Evolutionary conservation across 2,888 invertebrate species (phyloP), one percentile per base, ranked within the genome.

Genomic region (Stenichneumon culpator): DNA sequence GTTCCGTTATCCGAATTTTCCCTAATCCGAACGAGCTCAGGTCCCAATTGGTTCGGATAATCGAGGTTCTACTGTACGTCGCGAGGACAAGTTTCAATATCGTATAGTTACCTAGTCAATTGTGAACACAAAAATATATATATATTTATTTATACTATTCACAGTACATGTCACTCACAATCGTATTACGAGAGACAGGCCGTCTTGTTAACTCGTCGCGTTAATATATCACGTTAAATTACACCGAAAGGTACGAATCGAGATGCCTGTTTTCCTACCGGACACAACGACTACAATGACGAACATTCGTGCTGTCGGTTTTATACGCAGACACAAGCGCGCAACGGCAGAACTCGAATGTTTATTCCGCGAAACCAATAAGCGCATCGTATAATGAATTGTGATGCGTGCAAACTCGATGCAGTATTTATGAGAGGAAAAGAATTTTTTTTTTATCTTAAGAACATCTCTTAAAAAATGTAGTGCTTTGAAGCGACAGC

Each of bases 121-220:
- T 54, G n/a, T 44, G 11, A 79, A 57, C 32, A 39, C 5, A 28
- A 81, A 65, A 54, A 67, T 60, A 69, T 78, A 44, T 81, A 60
- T 78, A 63, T 77, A 70, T 67, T 78, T 78, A 44, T 78, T 52
- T 9, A 68, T 57, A 50, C 70, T 74, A 77, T 77, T 67, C 52
- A 77, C 65, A 57, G 54, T 65, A 36, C 6, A 44, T 47, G 50
- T 54, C 50, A 73, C 73, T 72, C 63, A 44, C 65, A 65, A 63
- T 44, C n/a, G 16, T 36, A 54, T 39, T 14, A 44, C 14, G 28
- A 52, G 7, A 32, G 44, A 75, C 75, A 52, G 54, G 52, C 39
- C 67, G 54, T 36, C 16, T 44, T 25, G n/a, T 60, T 39, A 28
- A 75, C 65, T 22, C 44, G 75, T 52, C 44, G 47, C 44, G 50